Base-by-base conservation (phyloP, 2,113 vertebrate species). In the Pampusana beccarii region DNA sequence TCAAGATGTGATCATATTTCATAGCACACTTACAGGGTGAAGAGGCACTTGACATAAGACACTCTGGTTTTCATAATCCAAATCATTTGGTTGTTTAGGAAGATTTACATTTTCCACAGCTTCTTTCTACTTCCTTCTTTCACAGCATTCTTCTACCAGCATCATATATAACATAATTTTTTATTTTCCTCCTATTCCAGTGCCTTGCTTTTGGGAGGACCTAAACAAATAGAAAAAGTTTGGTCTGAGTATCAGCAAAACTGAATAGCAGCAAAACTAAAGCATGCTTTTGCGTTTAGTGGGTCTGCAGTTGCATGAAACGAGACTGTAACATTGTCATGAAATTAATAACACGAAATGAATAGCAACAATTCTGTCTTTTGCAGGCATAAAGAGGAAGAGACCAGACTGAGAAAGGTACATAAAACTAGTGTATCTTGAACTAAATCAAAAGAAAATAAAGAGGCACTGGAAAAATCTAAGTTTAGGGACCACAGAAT, bases 11-110 rank as follows among this genome's bases (percentile, higher is more conserved):
- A 96, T 97, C 93, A 21, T 91, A 82, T 96, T 97, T 96, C 96
- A 93, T 40, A 96, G 88, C 81, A 92, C 91, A 95, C 93, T 96
- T 96, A 95, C n/a, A 93, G 73, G 95, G 93, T 97, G 96, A 97
- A 97, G 96, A 97, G 96, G 96, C 84, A 95, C 96, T 96, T 97
- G 95, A 97, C 96, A 96, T 92, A 92, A 92, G 86, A 92, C 92
- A 89, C 58, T 92, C 80, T 92, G 0, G 3, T 92, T 96, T 94
- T 92, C 88, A 89, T 94, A 96, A 93, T 87, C 66, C 84, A 92
- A 75, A 92, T 93, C 8, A 81, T 96, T 95, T 80, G 42, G 69
- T 83, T 84, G 58, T 72, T 92, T 53, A 82, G 80, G 40, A 81
- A 94, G 92, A 86, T 91, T 91, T 94, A 93, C 8, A 51, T 87